Conservation (phyloP, 2,888 invertebrate genomes). For the Tetrapedia diversipes region DNA sequence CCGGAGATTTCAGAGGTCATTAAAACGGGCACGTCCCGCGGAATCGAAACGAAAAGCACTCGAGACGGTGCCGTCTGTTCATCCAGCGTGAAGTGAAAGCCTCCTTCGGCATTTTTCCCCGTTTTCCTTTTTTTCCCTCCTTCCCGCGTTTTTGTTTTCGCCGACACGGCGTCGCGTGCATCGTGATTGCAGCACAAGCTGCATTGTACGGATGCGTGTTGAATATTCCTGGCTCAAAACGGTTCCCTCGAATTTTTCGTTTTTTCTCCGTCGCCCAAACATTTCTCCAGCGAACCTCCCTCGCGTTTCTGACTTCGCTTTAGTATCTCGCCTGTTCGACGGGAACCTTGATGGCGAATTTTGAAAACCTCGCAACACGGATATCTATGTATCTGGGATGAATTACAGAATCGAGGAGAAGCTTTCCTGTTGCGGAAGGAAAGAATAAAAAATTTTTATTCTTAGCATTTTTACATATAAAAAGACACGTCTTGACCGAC, state of each 20-base stretch:
- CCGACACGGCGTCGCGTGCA: not conserved
- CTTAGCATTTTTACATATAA: too few species aligned
- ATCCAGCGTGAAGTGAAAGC: conserved; percentile 59
- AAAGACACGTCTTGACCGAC: too few species aligned
- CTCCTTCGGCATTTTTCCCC: conserved; percentile 42
- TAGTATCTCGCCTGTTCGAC: not conserved
- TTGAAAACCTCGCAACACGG: too few species aligned
- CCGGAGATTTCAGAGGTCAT: conserved; percentile 33
- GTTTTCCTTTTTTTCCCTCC: conserved; percentile 14
- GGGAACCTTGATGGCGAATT: too few species aligned
- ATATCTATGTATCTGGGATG: too few species aligned
- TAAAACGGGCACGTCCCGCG: conserved; percentile 37
- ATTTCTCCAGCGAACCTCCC: not conserved
- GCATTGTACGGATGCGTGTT: conserved; percentile 13
- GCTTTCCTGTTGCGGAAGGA: too few species aligned
- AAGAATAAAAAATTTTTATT: too few species aligned
- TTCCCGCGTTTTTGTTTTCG: conserved; percentile 22
- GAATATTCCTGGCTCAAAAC: conserved; percentile 13
- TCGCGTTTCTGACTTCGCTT: not conserved
- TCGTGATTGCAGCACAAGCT: conserved; percentile 21
- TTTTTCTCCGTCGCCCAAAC: too few species aligned
- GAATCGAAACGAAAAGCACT: conserved; percentile 52
- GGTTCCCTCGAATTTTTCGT: not conserved
- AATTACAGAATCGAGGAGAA: too few species aligned
- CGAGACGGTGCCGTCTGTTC: conserved; percentile 48